A percentile compares a stretch with the other conserved stretches of the same genome.
These are phyloP conservation scores for Rhombomys opimus DNA, from an alignment of 2,113 vertebrate species.

Conservation along the genomic window DNA sequence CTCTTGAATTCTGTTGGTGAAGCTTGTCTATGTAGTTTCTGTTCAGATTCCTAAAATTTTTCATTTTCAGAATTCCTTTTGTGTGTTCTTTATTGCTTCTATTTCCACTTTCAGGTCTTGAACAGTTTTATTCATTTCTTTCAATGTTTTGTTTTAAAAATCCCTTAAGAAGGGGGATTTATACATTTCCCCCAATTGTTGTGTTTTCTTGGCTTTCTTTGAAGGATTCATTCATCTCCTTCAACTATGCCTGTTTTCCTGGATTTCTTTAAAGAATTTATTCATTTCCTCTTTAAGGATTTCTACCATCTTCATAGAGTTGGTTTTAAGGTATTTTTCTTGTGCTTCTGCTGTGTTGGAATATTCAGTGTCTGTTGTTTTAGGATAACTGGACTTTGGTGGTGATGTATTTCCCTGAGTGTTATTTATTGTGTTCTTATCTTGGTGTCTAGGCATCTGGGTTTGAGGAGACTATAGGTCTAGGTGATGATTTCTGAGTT, in stretches of 20 bases:
- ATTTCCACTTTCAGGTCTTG: neutral
- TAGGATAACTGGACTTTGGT: neutral
- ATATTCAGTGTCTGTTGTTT: neutral
- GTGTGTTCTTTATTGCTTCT: neutral
- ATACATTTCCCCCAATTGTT: neutral
- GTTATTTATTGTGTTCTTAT: neutral
- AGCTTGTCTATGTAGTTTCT: neutral
- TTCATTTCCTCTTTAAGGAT: neutral
- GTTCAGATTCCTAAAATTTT: neutral
- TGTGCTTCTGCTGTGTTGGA: neutral
- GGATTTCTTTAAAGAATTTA: neutral
- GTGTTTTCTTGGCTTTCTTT: neutral
- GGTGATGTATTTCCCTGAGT: neutral
- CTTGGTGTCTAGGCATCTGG: neutral
- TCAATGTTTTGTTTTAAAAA: neutral
- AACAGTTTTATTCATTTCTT: neutral
- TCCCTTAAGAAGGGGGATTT: neutral
- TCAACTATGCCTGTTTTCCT: neutral
- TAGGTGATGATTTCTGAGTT: neutral
- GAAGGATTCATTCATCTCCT: neutral
- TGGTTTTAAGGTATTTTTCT: neutral
- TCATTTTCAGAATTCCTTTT: neutral
- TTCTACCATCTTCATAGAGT: neutral
- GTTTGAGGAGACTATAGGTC: neutral
- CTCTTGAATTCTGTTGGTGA: neutral